These are phyloP conservation scores for Diabrotica virgifera DNA, from an alignment of 1,140 invertebrate species.

Conservation along the genomic window DNA sequence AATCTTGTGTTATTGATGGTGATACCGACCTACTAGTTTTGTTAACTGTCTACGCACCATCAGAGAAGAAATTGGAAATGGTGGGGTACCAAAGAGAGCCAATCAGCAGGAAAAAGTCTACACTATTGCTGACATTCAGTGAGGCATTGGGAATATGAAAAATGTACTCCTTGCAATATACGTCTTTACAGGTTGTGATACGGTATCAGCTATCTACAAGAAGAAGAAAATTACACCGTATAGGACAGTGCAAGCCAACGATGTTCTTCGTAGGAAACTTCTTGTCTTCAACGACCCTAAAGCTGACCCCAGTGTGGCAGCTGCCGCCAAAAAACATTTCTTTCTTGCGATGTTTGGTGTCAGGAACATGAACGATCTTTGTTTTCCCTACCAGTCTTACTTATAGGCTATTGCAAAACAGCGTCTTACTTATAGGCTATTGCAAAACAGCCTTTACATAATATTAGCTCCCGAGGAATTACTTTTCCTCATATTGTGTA, in stretches of 20 bases:
- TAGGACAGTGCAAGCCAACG: conserved; percentile 11
- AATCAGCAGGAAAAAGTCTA: too few relatives aligned
- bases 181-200: conserved; percentile 16
- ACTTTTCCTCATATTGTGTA: conserved; percentile 12
- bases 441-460: conserved; percentile 9
- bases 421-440: neutral
- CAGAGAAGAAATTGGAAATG: too few relatives aligned
- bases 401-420: neutral
- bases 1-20: too few relatives aligned
- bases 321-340: conserved; percentile 20
- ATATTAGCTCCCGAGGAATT: conserved; percentile 1
- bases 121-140: too few relatives aligned
- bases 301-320: too few relatives aligned
- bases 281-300: conserved; percentile 5
- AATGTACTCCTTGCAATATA: too few relatives aligned
- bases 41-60: too few relatives aligned
- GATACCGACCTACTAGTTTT: too few relatives aligned
- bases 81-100: too few relatives aligned
- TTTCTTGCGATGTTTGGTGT: neutral
- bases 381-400: too few relatives aligned
- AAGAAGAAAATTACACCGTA: conserved; percentile 16
- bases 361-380: too few relatives aligned
- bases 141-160: too few relatives aligned
- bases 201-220: conserved; percentile 15
- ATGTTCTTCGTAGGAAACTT: conserved; percentile 8